Evolutionary conservation across 2,888 invertebrate species (phyloP).

Genomic region (Cataglyphis cursor): DNA sequence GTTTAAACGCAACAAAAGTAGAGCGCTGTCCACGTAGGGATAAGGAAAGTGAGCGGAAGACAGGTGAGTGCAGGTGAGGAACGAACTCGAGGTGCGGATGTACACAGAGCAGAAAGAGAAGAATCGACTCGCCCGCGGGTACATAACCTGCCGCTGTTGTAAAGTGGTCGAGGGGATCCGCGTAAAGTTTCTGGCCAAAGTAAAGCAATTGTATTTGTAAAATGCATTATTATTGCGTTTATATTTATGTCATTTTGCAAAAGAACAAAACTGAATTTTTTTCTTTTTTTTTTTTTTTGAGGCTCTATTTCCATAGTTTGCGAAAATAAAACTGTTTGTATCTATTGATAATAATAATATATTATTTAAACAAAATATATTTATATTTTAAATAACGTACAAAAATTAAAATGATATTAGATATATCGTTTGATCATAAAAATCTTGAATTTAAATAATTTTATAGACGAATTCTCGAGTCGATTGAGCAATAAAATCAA

Average conservation of each 20-base stretch:
- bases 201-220: constrained; percentile 37
- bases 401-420: neutral
- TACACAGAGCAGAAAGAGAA: constrained; percentile 65
- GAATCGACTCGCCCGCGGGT: constrained; percentile 68
- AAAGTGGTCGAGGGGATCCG: constrained; percentile 51
- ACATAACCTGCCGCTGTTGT: constrained; percentile 61
- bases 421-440: neutral
- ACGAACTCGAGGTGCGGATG: constrained; percentile 66
- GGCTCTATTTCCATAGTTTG: neutral
- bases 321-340: too few species aligned
- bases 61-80: constrained; percentile 76
- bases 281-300: too few species aligned
- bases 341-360: neutral
- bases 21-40: constrained; percentile 61
- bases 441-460: neutral
- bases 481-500: neutral
- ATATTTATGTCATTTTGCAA: constrained; percentile 13
- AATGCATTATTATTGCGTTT: neutral
- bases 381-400: neutral
- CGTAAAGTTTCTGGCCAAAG: constrained; percentile 40
- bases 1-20: constrained; percentile 58
- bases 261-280: constrained; percentile 16
- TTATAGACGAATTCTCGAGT: neutral
- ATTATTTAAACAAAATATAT: neutral
- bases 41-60: constrained; percentile 74